phyloP scores from a whole-genome alignment of 2,797 vertebrate genomes.

The Neosilurus mollespiculum region DNA sequence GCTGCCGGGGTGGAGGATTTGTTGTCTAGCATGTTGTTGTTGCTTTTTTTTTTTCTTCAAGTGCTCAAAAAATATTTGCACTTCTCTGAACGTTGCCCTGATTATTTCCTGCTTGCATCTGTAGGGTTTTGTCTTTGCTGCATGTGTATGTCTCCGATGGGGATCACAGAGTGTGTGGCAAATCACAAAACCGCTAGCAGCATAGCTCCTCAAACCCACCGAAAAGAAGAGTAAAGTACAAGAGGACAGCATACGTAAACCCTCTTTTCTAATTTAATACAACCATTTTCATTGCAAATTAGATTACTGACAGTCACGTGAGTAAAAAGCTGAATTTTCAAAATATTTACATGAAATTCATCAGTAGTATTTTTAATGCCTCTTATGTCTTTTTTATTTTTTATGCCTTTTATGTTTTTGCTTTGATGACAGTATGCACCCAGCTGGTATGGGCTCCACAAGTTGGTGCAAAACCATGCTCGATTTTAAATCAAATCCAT shows the following conservation, averaged over 20 bases:
- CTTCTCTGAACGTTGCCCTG: constrained; percentile 75
- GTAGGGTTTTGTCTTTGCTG: constrained; percentile 60
- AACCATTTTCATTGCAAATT: neutral
- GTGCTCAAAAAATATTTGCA: constrained; percentile 76
- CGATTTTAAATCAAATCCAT: neutral
- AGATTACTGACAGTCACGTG: neutral
- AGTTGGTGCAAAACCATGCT: neutral
- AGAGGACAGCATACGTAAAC: constrained; percentile 10
- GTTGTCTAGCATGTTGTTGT: constrained; percentile 37
- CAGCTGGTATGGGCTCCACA: neutral
- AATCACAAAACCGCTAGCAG: constrained; percentile 66
- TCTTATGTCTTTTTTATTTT: neutral
- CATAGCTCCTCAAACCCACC: constrained; percentile 41
- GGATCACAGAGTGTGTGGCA: constrained; percentile 72
- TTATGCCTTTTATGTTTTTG: neutral
- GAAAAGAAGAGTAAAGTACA: constrained; percentile 39
- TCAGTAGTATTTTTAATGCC: neutral
- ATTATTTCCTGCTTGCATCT: constrained; percentile 76
- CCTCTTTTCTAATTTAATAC: neutral
- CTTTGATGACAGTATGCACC: neutral
- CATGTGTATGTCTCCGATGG: constrained; percentile 56
- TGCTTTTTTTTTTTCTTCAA: constrained; percentile 69
- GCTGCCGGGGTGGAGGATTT: constrained; percentile 62
- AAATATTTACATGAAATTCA: neutral
- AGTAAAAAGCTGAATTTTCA: neutral